Evolutionary conservation across 2,113 vertebrate species (phyloP), one percentile per base, ranked within the genome.

Genomic region (Apeltes quadracus): DNA sequence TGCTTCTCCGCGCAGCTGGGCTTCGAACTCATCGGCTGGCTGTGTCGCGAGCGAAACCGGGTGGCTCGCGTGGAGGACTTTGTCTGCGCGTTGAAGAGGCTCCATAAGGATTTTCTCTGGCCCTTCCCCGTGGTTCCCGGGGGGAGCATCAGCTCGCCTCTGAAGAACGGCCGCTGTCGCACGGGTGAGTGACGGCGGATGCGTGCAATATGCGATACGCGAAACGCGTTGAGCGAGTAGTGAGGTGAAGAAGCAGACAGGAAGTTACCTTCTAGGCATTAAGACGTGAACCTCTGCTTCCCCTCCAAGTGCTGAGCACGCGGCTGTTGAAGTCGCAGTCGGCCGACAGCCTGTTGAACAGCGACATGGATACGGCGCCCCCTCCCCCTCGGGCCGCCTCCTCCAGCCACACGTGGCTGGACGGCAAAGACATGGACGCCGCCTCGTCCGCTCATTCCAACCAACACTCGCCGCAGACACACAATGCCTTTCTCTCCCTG

Each of bases 41-140:
- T 99, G 41, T 97, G 95, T 72, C 97, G 96, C 46, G 98, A 99
- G 69, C 91, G 97, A 9, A 94, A 95, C 50, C 94, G 97, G 3
- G 97, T 97, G 16, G 98, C 97, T 8, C 95, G 94, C 0, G 93
- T 99, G 0, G 96, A 97, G 3, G 95, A 99, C 62, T 99, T 98
- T 39, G 95, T 99, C 16, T 88, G 65, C 0, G 96, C 98, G n/a
- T 84, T 99, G 85, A 99, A 98, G 72, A 94, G 84, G 75, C 95
- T 99, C 34, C 98, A 99, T 69, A 95, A 95, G 66, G 98, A 99
- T 76, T 99, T 99, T 81, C 94, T 98, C 50, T 99, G 98, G 97
- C 97, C 98, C 0, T 95, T 99, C 69, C 98, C 98, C 3, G 95
- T 99, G 34, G 95, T 96, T 68, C 96, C 98, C 0, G 95, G 90